Conservation (phyloP, 2,113 vertebrate species). For the Peromyscus leucopus region DNA sequence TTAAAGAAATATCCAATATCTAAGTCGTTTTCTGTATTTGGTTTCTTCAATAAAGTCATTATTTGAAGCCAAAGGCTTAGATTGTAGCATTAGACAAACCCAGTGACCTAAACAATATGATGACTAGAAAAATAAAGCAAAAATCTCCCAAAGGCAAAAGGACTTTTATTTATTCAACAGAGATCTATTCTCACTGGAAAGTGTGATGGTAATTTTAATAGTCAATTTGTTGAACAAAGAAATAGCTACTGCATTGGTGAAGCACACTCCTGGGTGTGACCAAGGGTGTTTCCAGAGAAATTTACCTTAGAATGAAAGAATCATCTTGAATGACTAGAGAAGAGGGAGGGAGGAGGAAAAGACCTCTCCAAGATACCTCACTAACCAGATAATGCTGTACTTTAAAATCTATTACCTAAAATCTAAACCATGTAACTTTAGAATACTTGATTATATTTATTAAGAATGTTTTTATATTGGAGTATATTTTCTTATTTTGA, state of each 20-base stretch:
- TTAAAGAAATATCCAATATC: neutral
- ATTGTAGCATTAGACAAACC: neutral
- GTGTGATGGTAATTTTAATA: neutral
- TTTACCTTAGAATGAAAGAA: neutral
- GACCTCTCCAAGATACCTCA: neutral
- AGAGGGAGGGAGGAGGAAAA: neutral
- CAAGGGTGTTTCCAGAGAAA: neutral
- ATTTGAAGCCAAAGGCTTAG: neutral
- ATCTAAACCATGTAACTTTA: conserved; percentile 27
- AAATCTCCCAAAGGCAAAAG: neutral
- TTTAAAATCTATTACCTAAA: conserved; percentile 38
- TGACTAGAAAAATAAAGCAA: neutral
- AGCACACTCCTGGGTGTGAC: neutral
- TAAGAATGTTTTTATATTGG: conserved; percentile 19
- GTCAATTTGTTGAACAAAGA: neutral
- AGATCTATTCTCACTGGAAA: neutral
- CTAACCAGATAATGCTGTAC: neutral
- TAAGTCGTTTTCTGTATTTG: neutral
- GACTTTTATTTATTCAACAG: neutral
- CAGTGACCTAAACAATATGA: neutral
- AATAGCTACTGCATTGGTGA: neutral
- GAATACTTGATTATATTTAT: conserved; percentile 40
- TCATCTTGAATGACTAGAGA: neutral
- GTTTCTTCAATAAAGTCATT: neutral
- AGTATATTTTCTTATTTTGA: conserved; percentile 24